These are phyloP conservation scores for Cylindroiulus punctatus DNA, from an alignment of 2,888 invertebrate genomes.

Conservation along the genomic window DNA sequence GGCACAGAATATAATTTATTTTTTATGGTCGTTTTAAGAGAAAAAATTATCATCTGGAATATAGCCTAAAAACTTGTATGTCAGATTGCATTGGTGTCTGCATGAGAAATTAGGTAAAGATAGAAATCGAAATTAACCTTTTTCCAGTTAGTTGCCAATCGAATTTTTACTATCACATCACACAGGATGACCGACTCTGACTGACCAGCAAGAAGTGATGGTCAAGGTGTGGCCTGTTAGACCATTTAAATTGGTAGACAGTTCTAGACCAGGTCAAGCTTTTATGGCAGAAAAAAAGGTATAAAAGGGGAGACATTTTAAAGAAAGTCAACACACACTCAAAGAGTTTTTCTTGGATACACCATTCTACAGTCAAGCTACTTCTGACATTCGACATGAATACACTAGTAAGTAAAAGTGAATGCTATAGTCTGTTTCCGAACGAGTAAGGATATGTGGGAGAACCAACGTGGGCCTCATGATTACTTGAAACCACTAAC, in stretches of 20 bases:
- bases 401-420: constrained; percentile 38
- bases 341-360: constrained; percentile 37
- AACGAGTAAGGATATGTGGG: not conserved
- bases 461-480: not conserved
- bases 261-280: constrained; percentile 48
- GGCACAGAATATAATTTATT: constrained; percentile 43
- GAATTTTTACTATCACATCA: constrained; percentile 45
- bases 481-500: not conserved
- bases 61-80: constrained; percentile 45
- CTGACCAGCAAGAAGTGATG: constrained; percentile 43
- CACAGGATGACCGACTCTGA: constrained; percentile 23
- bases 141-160: constrained; percentile 47
- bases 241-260: constrained; percentile 46
- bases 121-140: constrained; percentile 47
- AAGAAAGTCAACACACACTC: constrained; percentile 37
- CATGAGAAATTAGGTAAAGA: constrained; percentile 45
- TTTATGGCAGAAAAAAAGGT: constrained; percentile 36
- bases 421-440: not conserved
- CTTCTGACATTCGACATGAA: constrained; percentile 10
- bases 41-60: constrained; percentile 38
- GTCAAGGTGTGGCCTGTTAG: constrained; percentile 43
- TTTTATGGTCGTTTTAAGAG: constrained; percentile 28
- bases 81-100: constrained; percentile 36
- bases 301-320: constrained; percentile 48
- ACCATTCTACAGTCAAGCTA: not conserved